Evolutionary conservation across 1,140 invertebrate genomes (phyloP).

Genomic region (Steinernema khuongi): DNA sequence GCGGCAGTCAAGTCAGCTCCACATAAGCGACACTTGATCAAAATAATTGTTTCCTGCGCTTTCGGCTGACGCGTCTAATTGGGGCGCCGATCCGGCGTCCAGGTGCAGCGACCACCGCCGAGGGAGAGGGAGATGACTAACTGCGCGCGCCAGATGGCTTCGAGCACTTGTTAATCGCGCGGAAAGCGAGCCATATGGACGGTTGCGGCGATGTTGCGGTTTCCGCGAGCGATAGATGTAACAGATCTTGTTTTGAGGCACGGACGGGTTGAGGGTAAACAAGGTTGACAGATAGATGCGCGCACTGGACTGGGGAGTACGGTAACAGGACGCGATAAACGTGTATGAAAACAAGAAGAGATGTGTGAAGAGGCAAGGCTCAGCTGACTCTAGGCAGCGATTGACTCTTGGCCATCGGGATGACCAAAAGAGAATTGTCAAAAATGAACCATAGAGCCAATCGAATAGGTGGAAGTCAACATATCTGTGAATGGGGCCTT

Average conservation of each 20-base stretch:
- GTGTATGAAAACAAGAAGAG: neutral
- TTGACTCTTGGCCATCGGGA: no score
- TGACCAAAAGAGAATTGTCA: no score
- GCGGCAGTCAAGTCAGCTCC: no score
- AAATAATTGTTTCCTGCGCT: neutral
- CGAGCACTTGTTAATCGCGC: conserved; percentile 11
- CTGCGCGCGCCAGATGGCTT: conserved; percentile 5
- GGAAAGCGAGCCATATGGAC: neutral
- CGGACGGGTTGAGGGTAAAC: neutral
- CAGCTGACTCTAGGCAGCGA: no score
- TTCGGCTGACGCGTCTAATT: neutral
- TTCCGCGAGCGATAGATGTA: neutral
- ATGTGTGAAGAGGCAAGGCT: no score
- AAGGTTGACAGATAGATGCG: neutral
- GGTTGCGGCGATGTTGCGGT: neutral
- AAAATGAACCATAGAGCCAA: no score
- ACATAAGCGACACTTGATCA: neutral
- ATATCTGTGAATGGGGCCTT: no score
- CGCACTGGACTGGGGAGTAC: neutral
- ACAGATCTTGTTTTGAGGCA: neutral
- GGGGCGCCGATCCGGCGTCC: neutral
- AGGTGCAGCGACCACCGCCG: neutral
- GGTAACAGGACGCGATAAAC: neutral
- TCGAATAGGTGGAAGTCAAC: no score
- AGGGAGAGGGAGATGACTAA: neutral